Conservation (phyloP, 2,113 vertebrate species). For the Junco hyemalis region DNA sequence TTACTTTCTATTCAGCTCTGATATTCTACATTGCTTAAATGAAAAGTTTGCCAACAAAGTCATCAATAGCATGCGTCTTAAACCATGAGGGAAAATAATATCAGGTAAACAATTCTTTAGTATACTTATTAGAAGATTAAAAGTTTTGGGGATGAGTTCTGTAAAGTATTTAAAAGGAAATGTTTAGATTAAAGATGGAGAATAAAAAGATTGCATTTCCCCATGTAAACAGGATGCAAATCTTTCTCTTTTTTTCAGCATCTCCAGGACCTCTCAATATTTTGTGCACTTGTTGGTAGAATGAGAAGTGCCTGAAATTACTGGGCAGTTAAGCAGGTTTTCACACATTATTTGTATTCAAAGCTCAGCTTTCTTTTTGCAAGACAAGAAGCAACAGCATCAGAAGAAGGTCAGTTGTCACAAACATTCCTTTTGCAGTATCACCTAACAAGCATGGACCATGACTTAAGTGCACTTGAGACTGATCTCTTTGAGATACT, state of each 20-base stretch:
- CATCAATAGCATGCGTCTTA: not conserved
- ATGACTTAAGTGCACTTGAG: not conserved
- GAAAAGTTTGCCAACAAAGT: not conserved
- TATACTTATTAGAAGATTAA: not conserved
- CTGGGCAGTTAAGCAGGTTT: not conserved
- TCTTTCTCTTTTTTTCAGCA: not conserved
- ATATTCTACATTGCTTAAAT: not conserved
- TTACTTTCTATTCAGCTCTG: not conserved
- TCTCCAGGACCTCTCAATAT: not conserved
- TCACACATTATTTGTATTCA: not conserved
- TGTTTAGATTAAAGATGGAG: not conserved
- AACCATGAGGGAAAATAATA: not conserved
- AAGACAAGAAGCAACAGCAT: not conserved
- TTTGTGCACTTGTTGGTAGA: not conserved
- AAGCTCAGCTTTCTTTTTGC: not conserved
- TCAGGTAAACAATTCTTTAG: not conserved
- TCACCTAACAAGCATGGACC: not conserved
- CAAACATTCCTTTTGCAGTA: not conserved
- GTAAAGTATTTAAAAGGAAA: not conserved
- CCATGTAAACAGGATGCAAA: not conserved
- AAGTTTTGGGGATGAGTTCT: not conserved
- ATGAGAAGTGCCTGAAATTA: not conserved
- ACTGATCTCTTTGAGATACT: not conserved
- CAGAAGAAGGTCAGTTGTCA: not conserved
- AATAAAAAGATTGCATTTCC: not conserved